Conservation (phyloP, 2,888 invertebrate genomes). For the Leucania comma region DNA sequence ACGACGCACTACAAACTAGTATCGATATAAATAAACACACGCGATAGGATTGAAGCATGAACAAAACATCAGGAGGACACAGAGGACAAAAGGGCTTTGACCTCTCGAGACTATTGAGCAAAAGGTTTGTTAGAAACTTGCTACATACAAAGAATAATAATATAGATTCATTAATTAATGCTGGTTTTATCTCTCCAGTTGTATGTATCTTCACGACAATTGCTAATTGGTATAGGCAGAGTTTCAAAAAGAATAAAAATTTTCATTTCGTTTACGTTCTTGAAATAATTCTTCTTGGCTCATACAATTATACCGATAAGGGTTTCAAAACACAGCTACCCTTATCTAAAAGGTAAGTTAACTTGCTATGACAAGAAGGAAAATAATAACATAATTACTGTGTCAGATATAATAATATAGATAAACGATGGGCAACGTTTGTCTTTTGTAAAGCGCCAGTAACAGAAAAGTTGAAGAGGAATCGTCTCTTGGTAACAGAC, state of each 20-base stretch:
- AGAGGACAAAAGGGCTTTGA: slow-evolving; percentile 61
- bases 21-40: slow-evolving; percentile 56
- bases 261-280: not conserved
- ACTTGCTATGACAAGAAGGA: not conserved
- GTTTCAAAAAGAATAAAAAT: not conserved
- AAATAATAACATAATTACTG: not conserved
- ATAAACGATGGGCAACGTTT: not conserved
- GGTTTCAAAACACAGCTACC: not conserved
- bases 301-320: slow-evolving; percentile 14
- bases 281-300: not conserved
- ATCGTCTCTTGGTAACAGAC: too few species aligned
- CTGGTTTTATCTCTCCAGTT: not conserved
- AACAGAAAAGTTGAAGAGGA: too few species aligned
- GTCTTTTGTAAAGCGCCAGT: too few species aligned
- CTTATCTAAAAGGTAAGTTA: slow-evolving; percentile 11
- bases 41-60: slow-evolving; percentile 49
- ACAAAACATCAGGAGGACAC: slow-evolving; percentile 57
- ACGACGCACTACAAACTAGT: slow-evolving; percentile 43
- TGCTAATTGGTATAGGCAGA: slow-evolving; percentile 3
- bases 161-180: slow-evolving; percentile 6
- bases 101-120: slow-evolving; percentile 43
- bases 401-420: not conserved
- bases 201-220: not conserved
- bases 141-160: slow-evolving; percentile 20
- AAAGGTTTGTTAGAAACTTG: slow-evolving; percentile 27